phyloP scores from a whole-genome alignment of 2,888 invertebrate genomes.

The Apamea crenata region DNA sequence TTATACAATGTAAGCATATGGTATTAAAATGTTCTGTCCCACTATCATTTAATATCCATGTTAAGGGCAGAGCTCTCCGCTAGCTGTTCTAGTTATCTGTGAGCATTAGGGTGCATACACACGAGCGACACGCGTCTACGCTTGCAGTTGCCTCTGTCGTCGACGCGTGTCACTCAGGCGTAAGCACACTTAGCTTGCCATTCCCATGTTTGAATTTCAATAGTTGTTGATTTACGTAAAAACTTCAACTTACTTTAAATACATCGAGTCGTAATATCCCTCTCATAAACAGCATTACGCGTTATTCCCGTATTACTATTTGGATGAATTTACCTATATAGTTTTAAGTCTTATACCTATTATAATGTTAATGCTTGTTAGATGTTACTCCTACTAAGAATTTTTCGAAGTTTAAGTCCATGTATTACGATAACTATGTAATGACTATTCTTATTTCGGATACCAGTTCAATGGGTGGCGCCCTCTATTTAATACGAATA shows the following conservation, averaged over 20 bases:
- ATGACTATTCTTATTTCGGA: constrained; percentile 27
- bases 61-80: not conserved
- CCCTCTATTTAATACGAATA: constrained; percentile 32
- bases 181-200: not conserved
- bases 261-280: constrained; percentile 1
- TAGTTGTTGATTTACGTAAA: not conserved
- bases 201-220: not conserved
- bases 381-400: constrained; percentile 58
- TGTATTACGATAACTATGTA: constrained; percentile 32
- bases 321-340: constrained; percentile 61
- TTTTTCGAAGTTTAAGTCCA: constrained; percentile 36
- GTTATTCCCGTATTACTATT: constrained; percentile 50
- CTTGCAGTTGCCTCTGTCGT: not conserved
- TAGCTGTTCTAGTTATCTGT: not conserved
- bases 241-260: constrained; percentile 13
- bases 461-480: constrained; percentile 31
- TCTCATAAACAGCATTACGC: constrained; percentile 4
- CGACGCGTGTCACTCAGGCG: not conserved
- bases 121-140: not conserved
- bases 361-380: constrained; percentile 62
- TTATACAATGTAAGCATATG: constrained; percentile 17
- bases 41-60: not conserved
- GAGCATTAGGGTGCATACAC: not conserved
- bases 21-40: not conserved
- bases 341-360: constrained; percentile 47